Evolutionary conservation across 2,888 invertebrate species (phyloP).

Genomic region (Acanthoscelides obtectus): DNA sequence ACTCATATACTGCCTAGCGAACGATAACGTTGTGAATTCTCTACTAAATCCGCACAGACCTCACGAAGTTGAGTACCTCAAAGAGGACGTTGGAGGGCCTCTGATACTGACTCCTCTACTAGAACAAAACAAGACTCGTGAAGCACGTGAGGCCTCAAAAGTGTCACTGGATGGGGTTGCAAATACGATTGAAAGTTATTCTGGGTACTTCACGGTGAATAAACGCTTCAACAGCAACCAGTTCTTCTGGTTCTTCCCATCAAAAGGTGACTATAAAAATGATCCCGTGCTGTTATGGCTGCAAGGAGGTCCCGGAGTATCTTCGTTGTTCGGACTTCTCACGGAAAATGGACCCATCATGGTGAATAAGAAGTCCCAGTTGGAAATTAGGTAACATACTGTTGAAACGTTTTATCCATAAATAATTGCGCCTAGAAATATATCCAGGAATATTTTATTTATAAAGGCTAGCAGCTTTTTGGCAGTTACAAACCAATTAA

Average conservation of each 20-base stretch:
- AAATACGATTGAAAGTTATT: slow-evolving; percentile 58
- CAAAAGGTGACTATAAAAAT: slow-evolving; percentile 47
- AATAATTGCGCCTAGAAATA: too few species aligned
- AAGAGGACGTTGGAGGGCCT: slow-evolving; percentile 48
- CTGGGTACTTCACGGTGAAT: slow-evolving; percentile 77
- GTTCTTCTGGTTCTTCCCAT: slow-evolving; percentile 87
- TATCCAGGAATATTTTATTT: too few species aligned
- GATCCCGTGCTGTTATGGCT: slow-evolving; percentile 76
- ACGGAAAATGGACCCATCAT: slow-evolving; percentile 74
- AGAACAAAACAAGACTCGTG: slow-evolving; percentile 59
- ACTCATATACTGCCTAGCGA: neutral
- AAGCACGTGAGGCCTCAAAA: slow-evolving; percentile 52
- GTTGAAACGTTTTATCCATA: too few species aligned
- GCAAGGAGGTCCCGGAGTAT: slow-evolving; percentile 76
- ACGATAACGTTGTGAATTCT: neutral
- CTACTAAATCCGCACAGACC: neutral
- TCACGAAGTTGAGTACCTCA: neutral
- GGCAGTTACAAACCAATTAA: too few species aligned
- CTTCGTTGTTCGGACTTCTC: slow-evolving; percentile 71
- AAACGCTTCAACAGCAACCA: slow-evolving; percentile 67
- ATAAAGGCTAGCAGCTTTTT: too few species aligned
- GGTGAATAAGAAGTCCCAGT: slow-evolving; percentile 36
- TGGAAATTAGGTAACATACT: neutral
- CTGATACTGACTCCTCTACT: slow-evolving; percentile 67
- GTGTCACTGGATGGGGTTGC: slow-evolving; percentile 52